A percentile compares a stretch with the other conserved stretches of the same genome.
These are phyloP conservation scores for Rhinogobio ventralis DNA, from an alignment of 2,797 vertebrate genomes.

Conservation along the genomic window DNA sequence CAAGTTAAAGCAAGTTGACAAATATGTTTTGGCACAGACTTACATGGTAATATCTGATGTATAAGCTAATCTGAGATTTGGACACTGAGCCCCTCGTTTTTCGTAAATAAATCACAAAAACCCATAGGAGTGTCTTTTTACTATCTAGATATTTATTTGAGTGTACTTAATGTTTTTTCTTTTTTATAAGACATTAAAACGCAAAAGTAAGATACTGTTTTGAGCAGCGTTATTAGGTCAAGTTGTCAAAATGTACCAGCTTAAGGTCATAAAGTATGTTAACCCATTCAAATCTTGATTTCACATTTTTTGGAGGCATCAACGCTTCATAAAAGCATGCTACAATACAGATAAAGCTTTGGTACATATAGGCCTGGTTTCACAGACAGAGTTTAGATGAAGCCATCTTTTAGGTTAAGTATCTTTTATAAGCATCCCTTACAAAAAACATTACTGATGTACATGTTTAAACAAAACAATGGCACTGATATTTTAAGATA, in stretches of 20 bases:
- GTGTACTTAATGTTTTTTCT: background rate
- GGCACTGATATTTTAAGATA: too few relatives aligned
- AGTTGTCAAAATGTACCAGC: background rate
- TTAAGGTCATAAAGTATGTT: background rate
- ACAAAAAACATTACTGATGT: background rate
- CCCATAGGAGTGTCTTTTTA: slow-evolving; percentile 58
- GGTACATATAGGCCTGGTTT: background rate
- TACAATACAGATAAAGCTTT: background rate
- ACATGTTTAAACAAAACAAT: too few relatives aligned
- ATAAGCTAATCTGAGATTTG: slow-evolving; percentile 89
- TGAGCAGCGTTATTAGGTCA: background rate
- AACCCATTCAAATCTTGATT: background rate
- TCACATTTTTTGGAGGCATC: background rate
- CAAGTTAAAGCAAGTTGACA: slow-evolving; percentile 55
- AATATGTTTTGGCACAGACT: slow-evolving; percentile 67
- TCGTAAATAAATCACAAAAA: slow-evolving; percentile 91
- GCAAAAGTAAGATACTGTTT: slow-evolving; percentile 1
- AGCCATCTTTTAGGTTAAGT: too few relatives aligned
- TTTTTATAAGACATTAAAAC: background rate
- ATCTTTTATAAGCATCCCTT: background rate
- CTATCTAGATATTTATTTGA: slow-evolving; percentile 40
- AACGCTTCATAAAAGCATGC: background rate
- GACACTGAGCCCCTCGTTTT: slow-evolving; percentile 89
- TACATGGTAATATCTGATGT: slow-evolving; percentile 88
- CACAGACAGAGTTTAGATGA: background rate